Conservation (phyloP, 2,888 invertebrate genomes). For the Chrysomela aeneicollis region DNA sequence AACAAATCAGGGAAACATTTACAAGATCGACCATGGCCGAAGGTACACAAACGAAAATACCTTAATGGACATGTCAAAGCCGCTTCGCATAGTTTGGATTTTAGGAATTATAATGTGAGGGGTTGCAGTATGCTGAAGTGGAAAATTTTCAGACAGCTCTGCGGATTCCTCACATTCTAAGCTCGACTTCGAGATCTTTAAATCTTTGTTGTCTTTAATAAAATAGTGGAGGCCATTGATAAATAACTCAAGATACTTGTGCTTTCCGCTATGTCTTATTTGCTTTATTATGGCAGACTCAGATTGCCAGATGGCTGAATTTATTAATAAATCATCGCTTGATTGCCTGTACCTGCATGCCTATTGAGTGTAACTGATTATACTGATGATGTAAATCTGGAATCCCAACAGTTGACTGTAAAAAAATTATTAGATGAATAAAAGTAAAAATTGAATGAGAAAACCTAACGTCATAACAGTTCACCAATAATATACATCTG, state of each 20-base stretch:
- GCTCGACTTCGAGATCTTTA: constrained; percentile 56
- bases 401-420: too few relatives aligned
- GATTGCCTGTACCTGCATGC: constrained; percentile 12
- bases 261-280: constrained; percentile 53
- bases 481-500: too few relatives aligned
- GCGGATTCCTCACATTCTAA: constrained; percentile 59
- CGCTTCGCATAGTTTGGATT: constrained; percentile 52
- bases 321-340: constrained; percentile 48
- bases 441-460: too few relatives aligned
- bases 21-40: constrained; percentile 43
- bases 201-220: constrained; percentile 60
- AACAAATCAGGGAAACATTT: constrained; percentile 47
- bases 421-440: too few relatives aligned
- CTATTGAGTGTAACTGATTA: too few relatives aligned
- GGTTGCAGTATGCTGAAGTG: constrained; percentile 43
- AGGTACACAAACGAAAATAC: constrained; percentile 49
- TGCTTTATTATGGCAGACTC: constrained; percentile 43
- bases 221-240: constrained; percentile 61
- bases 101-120: constrained; percentile 54
- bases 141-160: constrained; percentile 46
- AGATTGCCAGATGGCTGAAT: constrained; percentile 36
- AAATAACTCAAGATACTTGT: constrained; percentile 59
- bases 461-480: too few relatives aligned
- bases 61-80: constrained; percentile 55
- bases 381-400: too few relatives aligned